phyloP scores from a whole-genome alignment of 2,888 invertebrate genomes.

The Abrostola triplasia region DNA sequence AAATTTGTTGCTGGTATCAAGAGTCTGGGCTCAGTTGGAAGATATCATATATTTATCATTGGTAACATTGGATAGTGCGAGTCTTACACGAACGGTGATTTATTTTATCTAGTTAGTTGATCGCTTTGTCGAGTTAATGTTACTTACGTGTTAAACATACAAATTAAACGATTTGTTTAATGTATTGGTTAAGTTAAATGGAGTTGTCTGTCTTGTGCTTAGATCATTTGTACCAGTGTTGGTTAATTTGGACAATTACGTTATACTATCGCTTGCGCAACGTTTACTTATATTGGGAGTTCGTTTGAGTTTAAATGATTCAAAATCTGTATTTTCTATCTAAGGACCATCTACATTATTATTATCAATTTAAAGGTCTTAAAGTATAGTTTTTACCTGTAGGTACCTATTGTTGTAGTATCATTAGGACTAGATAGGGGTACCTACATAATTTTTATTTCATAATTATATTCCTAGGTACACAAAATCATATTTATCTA shows the following conservation, averaged over 20 bases:
- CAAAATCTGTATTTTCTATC: too few species aligned
- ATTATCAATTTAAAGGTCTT: too few species aligned
- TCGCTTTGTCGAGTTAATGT: constrained; percentile 1
- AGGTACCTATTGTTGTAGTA: too few species aligned
- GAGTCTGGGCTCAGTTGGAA: not conserved
- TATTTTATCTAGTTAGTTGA: not conserved
- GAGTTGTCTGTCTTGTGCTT: constrained; percentile 2
- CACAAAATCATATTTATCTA: too few species aligned
- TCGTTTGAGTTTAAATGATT: not conserved
- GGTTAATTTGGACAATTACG: constrained; percentile 2
- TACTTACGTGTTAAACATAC: constrained; percentile 4
- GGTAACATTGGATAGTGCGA: not conserved
- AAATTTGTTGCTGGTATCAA: constrained; percentile 4
- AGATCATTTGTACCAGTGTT: constrained; percentile 4
- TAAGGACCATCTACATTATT: too few species aligned
- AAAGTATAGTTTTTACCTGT: too few species aligned
- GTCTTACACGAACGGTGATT: not conserved
- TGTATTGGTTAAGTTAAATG: not conserved
- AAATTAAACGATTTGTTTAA: not conserved
- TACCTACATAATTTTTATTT: too few species aligned
- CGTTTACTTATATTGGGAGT: not conserved
- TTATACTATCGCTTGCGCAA: not conserved
- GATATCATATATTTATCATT: not conserved
- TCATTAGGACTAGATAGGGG: too few species aligned
- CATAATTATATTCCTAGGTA: too few species aligned